Base-by-base conservation (phyloP, 2,797 vertebrate genomes). In the Synanceia verrucosa region DNA sequence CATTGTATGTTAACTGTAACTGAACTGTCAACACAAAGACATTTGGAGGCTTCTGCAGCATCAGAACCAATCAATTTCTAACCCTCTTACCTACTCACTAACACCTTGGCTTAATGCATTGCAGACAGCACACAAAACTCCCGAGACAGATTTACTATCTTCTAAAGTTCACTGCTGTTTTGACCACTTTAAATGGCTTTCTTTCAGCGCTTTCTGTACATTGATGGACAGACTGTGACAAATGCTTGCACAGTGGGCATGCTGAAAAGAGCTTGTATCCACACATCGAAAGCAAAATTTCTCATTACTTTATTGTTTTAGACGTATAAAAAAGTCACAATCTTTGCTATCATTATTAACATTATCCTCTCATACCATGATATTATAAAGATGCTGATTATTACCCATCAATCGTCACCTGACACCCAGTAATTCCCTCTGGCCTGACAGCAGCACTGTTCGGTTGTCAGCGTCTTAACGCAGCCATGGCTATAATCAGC, bases 371-470 rank as follows among this genome's bases (percentile, higher is more conserved):
- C 46, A 57, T 70, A 53, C 19, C 41, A 47, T 65, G 21, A 78
- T 63, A 64, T 39, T 58, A 67, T 43, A 59, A 79, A 81, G 50
- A 73, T 39, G 62, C 60, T 37, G 65, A 53, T 82, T 79, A 78
- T 51, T 62, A 76, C 72, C 72, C 18, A 1, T 80, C 70, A 75
- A 58, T 76, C 47, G 19, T 78, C 43, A 63, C 67, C 43, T n/a
- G 10, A 60, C 71, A 82, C 55, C 46, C 43, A 76, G 37, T 79
- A 79, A 83, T 80, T 81, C 84, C 73, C 71, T 70, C 23, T 29
- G 70, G 69, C 50, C 52, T 78, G 86, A 86, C 86, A 89, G 82
- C 51, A 65, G 65, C 78, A 48, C 81, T 83, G 71, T 82, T 89
- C 56, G 69, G 73, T 64, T 85, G 81, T 84, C 86, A 86, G 76